Percentiles rank a stretch among this genome's conserved stretches.
Conservation (phyloP, 2,888 invertebrate species). For the Anoplius nigerrimus region DNA sequence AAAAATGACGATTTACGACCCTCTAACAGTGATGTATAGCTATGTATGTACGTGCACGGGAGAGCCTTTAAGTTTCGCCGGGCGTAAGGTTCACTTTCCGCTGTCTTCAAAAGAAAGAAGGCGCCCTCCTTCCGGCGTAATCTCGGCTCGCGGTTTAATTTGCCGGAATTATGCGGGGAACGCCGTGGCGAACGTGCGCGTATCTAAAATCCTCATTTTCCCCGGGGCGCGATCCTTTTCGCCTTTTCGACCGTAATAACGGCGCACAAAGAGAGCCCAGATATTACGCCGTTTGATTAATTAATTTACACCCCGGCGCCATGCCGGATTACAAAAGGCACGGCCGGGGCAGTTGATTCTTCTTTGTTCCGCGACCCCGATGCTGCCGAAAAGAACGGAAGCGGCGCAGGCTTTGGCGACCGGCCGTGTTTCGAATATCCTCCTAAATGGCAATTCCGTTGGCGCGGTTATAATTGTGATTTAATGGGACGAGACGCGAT, state of each 20-base stretch:
- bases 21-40: too few species aligned
- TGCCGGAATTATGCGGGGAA: conserved; percentile 34
- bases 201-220: conserved; percentile 39
- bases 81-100: background rate
- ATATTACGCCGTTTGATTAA: conserved; percentile 44
- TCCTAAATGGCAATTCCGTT: too few species aligned
- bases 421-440: too few species aligned
- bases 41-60: too few species aligned
- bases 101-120: conserved; percentile 3
- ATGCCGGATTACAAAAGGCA: conserved; percentile 40
- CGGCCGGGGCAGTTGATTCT: conserved; percentile 20
- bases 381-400: conserved; percentile 16
- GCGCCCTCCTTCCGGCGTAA: conserved; percentile 22
- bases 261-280: conserved; percentile 28
- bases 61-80: conserved; percentile 2
- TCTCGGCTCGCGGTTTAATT: conserved; percentile 48
- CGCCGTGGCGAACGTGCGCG: conserved; percentile 22
- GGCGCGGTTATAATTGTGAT: too few species aligned
- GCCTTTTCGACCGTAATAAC: conserved; percentile 45
- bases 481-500: too few species aligned
- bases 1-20: too few species aligned
- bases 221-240: conserved; percentile 41
- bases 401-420: conserved; percentile 14
- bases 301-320: conserved; percentile 45
- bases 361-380: conserved; percentile 5